Conservation (phyloP, 2,797 vertebrate genomes). For the Squalus acanthias region DNA sequence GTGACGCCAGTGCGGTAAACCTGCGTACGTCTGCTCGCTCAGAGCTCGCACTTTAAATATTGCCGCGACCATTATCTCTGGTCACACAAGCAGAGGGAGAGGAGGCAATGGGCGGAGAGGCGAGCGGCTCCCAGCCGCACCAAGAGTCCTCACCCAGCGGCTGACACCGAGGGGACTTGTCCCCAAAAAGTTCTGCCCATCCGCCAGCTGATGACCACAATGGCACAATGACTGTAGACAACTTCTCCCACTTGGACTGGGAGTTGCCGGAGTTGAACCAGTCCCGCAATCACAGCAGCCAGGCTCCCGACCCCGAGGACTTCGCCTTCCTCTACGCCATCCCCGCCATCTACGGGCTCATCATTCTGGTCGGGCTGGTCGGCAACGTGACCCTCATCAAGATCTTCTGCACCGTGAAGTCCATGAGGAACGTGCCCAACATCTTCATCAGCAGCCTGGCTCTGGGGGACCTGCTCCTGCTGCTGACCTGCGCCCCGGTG, state of each 20-base stretch:
- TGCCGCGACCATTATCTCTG: neutral
- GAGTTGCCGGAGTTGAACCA: neutral
- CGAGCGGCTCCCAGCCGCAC: too few relatives aligned
- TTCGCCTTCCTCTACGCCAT: constrained; percentile 64
- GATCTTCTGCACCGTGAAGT: constrained; percentile 83
- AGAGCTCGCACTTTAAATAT: neutral
- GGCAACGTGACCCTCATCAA: constrained; percentile 90
- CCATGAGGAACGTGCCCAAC: constrained; percentile 81
- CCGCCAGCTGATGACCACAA: neutral
- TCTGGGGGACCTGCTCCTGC: constrained; percentile 81
- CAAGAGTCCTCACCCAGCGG: neutral
- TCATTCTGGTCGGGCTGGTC: constrained; percentile 77
- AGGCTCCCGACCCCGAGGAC: neutral
- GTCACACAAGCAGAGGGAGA: neutral
- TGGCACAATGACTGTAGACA: neutral
- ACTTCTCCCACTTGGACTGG: neutral
- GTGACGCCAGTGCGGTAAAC: neutral
- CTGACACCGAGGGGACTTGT: neutral
- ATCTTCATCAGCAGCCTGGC: constrained; percentile 93
- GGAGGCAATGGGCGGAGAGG: neutral
- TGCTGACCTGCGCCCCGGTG: constrained; percentile 88
- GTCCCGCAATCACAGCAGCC: too few relatives aligned
- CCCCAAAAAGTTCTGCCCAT: neutral
- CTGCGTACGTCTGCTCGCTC: neutral
- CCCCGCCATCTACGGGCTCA: constrained; percentile 74